These are phyloP conservation scores for Augochlorella aurata DNA, from an alignment of 2,888 invertebrate species.

Conservation along the genomic window DNA sequence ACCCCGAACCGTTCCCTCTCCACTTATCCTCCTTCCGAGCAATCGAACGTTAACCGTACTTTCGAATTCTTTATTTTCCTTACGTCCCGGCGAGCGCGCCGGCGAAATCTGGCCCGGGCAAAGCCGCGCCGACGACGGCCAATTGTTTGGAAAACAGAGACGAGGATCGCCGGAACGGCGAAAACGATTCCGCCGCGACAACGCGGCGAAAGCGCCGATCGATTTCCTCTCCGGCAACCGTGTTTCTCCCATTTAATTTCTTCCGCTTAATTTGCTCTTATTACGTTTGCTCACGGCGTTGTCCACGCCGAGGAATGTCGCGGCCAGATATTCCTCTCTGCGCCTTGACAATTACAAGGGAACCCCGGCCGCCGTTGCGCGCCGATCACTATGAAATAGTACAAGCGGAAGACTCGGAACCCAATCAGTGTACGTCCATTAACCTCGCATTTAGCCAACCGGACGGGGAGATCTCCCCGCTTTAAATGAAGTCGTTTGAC, in stretches of 20 bases:
- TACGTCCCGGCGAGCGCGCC: background rate
- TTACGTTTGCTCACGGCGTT: too few relatives aligned
- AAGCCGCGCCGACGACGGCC: background rate
- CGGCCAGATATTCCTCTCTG: too few relatives aligned
- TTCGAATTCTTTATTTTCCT: constrained; percentile 16
- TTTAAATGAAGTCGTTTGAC: too few relatives aligned
- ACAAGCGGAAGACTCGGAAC: too few relatives aligned
- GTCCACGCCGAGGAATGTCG: too few relatives aligned
- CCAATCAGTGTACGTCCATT: too few relatives aligned
- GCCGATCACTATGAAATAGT: too few relatives aligned
- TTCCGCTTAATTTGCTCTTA: background rate
- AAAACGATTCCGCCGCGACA: background rate
- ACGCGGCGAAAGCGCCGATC: background rate
- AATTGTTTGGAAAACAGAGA: constrained; percentile 14
- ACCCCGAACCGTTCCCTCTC: constrained; percentile 41
- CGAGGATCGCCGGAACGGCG: background rate
- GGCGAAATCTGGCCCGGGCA: background rate
- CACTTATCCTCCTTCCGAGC: constrained; percentile 12
- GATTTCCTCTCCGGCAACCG: background rate
- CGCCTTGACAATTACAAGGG: too few relatives aligned
- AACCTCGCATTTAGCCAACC: too few relatives aligned
- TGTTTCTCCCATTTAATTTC: background rate
- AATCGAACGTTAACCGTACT: constrained; percentile 14
- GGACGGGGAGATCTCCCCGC: too few relatives aligned
- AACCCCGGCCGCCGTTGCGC: too few relatives aligned